Evolutionary conservation across 2,797 vertebrate genomes (phyloP).

Genomic region (Denticeps clupeoides): DNA sequence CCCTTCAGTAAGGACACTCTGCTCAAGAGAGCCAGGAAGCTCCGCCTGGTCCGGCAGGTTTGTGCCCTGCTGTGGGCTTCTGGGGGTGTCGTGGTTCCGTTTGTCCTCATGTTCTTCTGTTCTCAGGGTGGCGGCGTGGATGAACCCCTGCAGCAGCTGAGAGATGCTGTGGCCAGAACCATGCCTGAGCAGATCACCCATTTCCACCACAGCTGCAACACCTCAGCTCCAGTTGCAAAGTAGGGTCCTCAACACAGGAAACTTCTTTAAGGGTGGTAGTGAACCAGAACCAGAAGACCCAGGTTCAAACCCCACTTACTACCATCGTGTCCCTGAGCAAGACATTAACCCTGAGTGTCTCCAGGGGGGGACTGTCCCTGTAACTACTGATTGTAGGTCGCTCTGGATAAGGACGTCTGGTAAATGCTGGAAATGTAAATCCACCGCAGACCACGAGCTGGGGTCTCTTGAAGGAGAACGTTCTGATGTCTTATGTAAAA

Average conservation of each 20-base stretch:
- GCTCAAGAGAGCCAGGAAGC: constrained; percentile 73
- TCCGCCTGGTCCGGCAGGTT: constrained; percentile 58
- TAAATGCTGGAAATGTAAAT: no score
- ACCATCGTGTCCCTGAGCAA: no score
- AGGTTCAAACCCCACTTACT: no score
- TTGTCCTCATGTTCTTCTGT: constrained; percentile 4
- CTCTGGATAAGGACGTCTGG: no score
- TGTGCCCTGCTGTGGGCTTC: not conserved
- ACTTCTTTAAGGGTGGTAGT: not conserved
- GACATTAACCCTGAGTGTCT: no score
- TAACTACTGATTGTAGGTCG: no score
- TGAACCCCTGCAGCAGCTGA: constrained; percentile 68
- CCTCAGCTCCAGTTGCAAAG: constrained; percentile 72
- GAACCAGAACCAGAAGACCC: not conserved
- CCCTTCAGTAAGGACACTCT: constrained; percentile 84
- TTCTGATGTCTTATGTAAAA: not conserved
- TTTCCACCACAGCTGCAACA: constrained; percentile 72
- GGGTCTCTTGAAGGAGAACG: not conserved
- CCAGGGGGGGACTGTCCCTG: no score
- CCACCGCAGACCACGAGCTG: no score
- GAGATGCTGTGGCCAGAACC: constrained; percentile 68
- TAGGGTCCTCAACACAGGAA: constrained; percentile 39
- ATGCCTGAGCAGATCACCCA: constrained; percentile 83
- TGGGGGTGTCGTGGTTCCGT: no score
- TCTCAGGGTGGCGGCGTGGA: constrained; percentile 62